A percentile compares a stretch with the other conserved stretches of the same genome.
phyloP scores from a whole-genome alignment of 2,888 invertebrate genomes.

The Chironomus tentans region DNA sequence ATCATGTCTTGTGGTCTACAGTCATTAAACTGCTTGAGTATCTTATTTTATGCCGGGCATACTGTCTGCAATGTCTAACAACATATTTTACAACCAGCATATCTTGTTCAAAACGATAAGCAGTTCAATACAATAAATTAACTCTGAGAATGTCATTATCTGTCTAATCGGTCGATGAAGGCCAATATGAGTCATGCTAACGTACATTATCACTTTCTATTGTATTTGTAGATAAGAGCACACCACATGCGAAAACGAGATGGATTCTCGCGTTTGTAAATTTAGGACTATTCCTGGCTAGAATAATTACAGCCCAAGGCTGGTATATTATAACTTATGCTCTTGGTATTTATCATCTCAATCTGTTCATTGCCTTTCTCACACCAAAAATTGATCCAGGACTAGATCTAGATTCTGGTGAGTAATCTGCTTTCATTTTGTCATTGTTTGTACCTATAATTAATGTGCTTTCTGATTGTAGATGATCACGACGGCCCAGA shows the following conservation, averaged over 20 bases:
- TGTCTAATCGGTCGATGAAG: too few species aligned
- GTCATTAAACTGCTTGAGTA: too few species aligned
- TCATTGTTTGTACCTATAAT: constrained; percentile 32
- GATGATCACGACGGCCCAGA: constrained; percentile 58
- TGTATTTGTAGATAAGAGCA: constrained; percentile 69
- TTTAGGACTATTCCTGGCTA: constrained; percentile 63
- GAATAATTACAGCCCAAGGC: constrained; percentile 85
- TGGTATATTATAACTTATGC: constrained; percentile 99
- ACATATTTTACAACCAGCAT: too few species aligned
- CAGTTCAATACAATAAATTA: too few species aligned
- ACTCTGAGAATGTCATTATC: too few species aligned
- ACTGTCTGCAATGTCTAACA: too few species aligned
- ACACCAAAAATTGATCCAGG: constrained; percentile 99
- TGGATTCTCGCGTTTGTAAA: constrained; percentile 68
- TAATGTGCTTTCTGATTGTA: constrained; percentile 36
- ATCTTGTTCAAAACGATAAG: too few species aligned
- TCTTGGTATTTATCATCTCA: constrained; percentile 97
- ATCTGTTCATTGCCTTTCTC: constrained; percentile 98
- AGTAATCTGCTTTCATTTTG: constrained; percentile 33
- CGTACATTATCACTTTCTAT: too few species aligned
- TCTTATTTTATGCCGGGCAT: too few species aligned
- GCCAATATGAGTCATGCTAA: too few species aligned
- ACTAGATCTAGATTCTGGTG: constrained; percentile 77
- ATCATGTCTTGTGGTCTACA: too few species aligned
- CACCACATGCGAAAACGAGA: constrained; percentile 69